Evolutionary conservation across 2,888 invertebrate genomes (phyloP), one percentile per base, ranked within the genome.

Genomic region (Dioctria rufipes): DNA sequence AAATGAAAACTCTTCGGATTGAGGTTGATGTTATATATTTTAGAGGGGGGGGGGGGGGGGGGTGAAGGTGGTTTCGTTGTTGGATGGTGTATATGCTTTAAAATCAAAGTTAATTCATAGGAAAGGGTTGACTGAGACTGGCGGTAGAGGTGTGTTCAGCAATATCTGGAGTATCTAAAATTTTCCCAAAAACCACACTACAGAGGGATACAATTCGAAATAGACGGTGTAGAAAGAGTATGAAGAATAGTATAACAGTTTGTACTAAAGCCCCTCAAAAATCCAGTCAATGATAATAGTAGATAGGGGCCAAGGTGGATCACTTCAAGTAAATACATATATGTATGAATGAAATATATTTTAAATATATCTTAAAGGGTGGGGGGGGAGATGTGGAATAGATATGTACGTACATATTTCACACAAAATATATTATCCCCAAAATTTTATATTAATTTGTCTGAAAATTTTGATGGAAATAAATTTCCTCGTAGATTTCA

Each of bases 361-460:
- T 25, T 25, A 25, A 25, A 25, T 25, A 25, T 25, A 25, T 25
- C 25, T n/a, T 25, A 25, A 2, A 2, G 25, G 25, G 25, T 0
- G 25, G 25, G 25, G 25, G 25, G 25, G 25, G 25, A 25, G 25
- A 25, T 25, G 25, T n/a, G n/a, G n/a, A n/a, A 54, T 37, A 25
- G 69, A 37, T n/a, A 40, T 9, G 73, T n/a, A n/a, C n/a, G n/a
- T 25, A 25, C 25, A 25, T 25, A 25, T 9, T 58, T 2, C 42
- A 60, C 73, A 73, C 58, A 73, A 73, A 73, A 73, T 73, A 73
- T 58, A 73, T 73, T 73, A 73, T 73, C 73, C 73, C 73, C 58
- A 73, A 66, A 73, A 73, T 73, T 73, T 73, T 73, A 73, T 73
- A 73, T 73, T 73, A 73, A 73, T 73, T 73, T 73, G 73, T 73